These are phyloP conservation scores for Eurystomus gularis DNA, from an alignment of 2,113 vertebrate species.

Conservation along the genomic window DNA sequence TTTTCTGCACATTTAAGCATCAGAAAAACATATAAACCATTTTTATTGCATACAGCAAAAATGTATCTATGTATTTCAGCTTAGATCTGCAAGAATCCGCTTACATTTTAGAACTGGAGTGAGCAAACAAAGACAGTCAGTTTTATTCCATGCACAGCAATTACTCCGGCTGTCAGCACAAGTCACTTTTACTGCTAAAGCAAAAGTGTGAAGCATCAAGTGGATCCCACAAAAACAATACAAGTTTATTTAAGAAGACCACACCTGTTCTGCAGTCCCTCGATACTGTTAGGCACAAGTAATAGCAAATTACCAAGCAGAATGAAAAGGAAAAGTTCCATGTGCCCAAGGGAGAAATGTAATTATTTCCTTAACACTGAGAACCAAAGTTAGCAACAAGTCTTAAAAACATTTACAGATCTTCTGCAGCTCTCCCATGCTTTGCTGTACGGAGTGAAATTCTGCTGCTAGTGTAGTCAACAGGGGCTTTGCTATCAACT, in stretches of 20 bases:
- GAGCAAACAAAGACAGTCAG: slow-evolving; percentile 14
- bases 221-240: not conserved
- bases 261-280: not conserved
- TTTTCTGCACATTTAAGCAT: slow-evolving; percentile 29
- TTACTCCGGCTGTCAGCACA: slow-evolving; percentile 30
- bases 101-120: not conserved
- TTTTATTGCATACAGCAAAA: slow-evolving; percentile 48
- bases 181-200: slow-evolving; percentile 35
- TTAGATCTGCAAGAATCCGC: slow-evolving; percentile 45
- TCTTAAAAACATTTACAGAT: not conserved
- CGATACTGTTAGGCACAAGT: not conserved
- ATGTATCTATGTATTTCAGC: slow-evolving; percentile 34
- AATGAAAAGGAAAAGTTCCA: not conserved
- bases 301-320: not conserved
- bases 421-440: not conserved
- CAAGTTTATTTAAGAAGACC: not conserved
- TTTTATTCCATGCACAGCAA: not conserved
- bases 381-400: not conserved
- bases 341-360: not conserved
- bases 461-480: not conserved
- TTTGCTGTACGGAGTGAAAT: not conserved
- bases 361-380: not conserved
- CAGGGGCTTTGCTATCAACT: not conserved
- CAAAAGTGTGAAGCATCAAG: not conserved
- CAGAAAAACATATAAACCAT: slow-evolving; percentile 58